A percentile compares a stretch with the other conserved stretches of the same genome.
phyloP scores from a whole-genome alignment of 1,140 invertebrate species.

The Vanessa atalanta region DNA sequence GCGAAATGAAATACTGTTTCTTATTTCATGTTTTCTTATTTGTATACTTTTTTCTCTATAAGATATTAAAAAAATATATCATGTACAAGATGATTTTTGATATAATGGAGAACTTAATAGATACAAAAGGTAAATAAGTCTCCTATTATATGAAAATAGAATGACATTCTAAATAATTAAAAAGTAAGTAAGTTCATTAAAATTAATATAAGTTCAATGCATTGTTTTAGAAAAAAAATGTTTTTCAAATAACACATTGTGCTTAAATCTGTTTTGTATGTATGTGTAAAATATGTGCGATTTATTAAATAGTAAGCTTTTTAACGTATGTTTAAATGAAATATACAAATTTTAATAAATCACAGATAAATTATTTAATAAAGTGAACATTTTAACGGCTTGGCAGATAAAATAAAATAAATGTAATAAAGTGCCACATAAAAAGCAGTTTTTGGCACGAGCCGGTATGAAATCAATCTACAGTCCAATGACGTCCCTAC shows the following conservation, averaged over 20 bases:
- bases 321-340: neutral
- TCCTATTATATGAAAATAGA: too few relatives aligned
- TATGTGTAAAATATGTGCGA: too few relatives aligned
- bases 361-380: constrained; percentile 26
- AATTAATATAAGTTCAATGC: too few relatives aligned
- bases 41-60: neutral
- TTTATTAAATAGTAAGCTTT: too few relatives aligned
- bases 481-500: constrained; percentile 30
- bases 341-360: constrained; percentile 13
- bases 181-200: too few relatives aligned
- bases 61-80: neutral
- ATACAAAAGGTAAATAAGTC: too few relatives aligned
- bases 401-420: constrained; percentile 32
- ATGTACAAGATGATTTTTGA: too few relatives aligned
- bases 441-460: constrained; percentile 36
- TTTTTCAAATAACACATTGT: too few relatives aligned
- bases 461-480: constrained; percentile 50
- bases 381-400: constrained; percentile 21
- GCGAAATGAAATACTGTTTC: constrained; percentile 11
- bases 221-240: too few relatives aligned
- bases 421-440: constrained; percentile 30
- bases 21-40: constrained; percentile 2
- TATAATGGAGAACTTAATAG: too few relatives aligned
- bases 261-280: too few relatives aligned
- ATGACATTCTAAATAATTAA: too few relatives aligned